phyloP scores from a whole-genome alignment of 2,888 invertebrate genomes.

The Trichopoda pennipes region DNA sequence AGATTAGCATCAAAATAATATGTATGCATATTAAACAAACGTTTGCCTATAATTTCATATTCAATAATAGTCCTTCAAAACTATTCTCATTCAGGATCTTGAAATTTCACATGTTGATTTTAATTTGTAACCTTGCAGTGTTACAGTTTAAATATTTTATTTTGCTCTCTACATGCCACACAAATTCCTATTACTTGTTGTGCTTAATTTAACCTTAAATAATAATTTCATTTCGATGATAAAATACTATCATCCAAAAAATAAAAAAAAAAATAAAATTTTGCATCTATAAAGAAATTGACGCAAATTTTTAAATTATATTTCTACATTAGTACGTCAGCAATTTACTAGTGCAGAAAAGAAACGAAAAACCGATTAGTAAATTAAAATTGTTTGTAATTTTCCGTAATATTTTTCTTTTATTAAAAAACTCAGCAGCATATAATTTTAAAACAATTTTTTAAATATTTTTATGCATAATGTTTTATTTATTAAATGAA shows the following conservation, averaged over 20 bases:
- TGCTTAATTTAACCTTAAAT: constrained; percentile 20
- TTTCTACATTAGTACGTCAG: constrained; percentile 27
- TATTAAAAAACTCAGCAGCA: background rate
- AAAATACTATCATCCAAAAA: background rate
- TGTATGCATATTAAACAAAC: too few relatives aligned
- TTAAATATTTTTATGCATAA: background rate
- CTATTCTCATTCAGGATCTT: background rate
- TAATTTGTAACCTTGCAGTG: background rate
- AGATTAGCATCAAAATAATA: too few relatives aligned
- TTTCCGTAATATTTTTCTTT: constrained; percentile 18
- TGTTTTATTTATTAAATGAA: constrained; percentile 6
- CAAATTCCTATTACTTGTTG: background rate
- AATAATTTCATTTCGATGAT: background rate
- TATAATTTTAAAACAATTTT: background rate
- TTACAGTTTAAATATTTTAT: background rate
- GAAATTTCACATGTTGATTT: background rate
- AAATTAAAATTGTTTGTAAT: constrained; percentile 13
- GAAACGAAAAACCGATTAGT: constrained; percentile 19
- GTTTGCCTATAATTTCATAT: too few relatives aligned
- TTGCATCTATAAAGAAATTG: constrained; percentile 20
- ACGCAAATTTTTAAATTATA: constrained; percentile 25
- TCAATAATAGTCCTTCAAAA: too few relatives aligned
- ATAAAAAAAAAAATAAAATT: background rate
- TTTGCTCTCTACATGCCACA: background rate
- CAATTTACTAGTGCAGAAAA: constrained; percentile 14